Base-by-base conservation (phyloP, 2,797 vertebrate genomes). In the Callimico goeldii region DNA sequence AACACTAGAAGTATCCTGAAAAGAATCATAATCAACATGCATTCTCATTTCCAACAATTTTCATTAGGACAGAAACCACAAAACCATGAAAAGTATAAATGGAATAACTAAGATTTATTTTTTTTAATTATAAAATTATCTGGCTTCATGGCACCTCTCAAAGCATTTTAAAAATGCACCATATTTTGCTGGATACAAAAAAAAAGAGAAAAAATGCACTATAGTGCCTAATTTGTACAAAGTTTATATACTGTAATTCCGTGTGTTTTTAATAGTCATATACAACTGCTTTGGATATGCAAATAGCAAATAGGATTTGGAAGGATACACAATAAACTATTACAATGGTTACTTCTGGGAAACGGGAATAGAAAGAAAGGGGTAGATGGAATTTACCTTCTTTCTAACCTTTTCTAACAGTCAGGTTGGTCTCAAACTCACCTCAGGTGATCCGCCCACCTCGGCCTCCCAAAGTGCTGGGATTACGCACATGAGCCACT, bases 1-100 rank as follows among this genome's bases (percentile, higher is more conserved):
- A 95, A 99, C 99, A 96, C 99, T 98, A 95, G 99, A 99, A 61
- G 99, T 99, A 97, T 99, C 99, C 99, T 99, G 97, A 75, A 92
- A 98, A 87, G 98, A 97, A 96, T 85, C 77, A 98, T 52, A 93
- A 97, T 96, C 88, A 96, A 96, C 70, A 96, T 98, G 84, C 72
- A 98, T 94, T 97, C 98, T 64, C 50, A 95, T 93, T 89, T 28
- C 87, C 87, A 80, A 52, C 50, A n/a, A 79, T 2, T 43, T 88
- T 80, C 26, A 96, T 52, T 2, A 80, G 94, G 70, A 33, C 6
- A 91, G 81, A 97, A 93, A 93, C 20, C 64, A 19, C 5, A 95
- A 90, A 88, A 94, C 72, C 67, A 81, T 39, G 33, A 52, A 90
- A 57, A 1, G 3, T 67, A 90, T 43, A 11, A 88, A 72, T 48